Evolutionary conservation across 2,113 vertebrate genomes (phyloP).

Genomic region (Hippocampus zosterae): DNA sequence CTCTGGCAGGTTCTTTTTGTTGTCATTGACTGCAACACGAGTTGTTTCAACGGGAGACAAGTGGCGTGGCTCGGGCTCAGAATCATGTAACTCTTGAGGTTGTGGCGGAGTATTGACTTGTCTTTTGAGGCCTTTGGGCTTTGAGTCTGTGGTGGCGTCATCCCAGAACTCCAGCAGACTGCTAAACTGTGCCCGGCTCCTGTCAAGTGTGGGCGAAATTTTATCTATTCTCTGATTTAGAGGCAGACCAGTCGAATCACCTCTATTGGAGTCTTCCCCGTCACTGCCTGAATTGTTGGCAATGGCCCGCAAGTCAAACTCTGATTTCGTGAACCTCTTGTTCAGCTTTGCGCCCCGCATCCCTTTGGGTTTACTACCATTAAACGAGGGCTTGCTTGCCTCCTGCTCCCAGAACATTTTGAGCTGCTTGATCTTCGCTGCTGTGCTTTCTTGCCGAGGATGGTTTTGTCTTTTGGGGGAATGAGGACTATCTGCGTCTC

Average conservation of each 20-base stretch:
- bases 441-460: constrained; percentile 44
- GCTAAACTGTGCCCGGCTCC: constrained; percentile 76
- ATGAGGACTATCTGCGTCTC: constrained; percentile 26
- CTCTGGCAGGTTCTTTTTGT: constrained; percentile 38
- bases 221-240: constrained; percentile 75
- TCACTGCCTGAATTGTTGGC: constrained; percentile 38
- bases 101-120: constrained; percentile 45
- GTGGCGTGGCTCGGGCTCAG: constrained; percentile 28
- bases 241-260: constrained; percentile 66
- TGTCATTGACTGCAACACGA: constrained; percentile 29
- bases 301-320: constrained; percentile 61
- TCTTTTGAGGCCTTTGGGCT: constrained; percentile 43
- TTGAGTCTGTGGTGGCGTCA: constrained; percentile 56
- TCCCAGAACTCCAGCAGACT: constrained; percentile 85
- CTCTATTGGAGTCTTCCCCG: constrained; percentile 39
- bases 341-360: constrained; percentile 35
- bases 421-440: constrained; percentile 77
- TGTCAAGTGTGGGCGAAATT: constrained; percentile 52
- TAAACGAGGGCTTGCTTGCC: constrained; percentile 42
- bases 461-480: constrained; percentile 22
- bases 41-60: constrained; percentile 27
- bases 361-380: constrained; percentile 35
- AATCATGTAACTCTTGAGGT: constrained; percentile 27
- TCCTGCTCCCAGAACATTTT: constrained; percentile 88
- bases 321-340: constrained; percentile 59